Base-by-base conservation (phyloP, 2,888 invertebrate species). In the Cataglyphis rosenhaueri region DNA sequence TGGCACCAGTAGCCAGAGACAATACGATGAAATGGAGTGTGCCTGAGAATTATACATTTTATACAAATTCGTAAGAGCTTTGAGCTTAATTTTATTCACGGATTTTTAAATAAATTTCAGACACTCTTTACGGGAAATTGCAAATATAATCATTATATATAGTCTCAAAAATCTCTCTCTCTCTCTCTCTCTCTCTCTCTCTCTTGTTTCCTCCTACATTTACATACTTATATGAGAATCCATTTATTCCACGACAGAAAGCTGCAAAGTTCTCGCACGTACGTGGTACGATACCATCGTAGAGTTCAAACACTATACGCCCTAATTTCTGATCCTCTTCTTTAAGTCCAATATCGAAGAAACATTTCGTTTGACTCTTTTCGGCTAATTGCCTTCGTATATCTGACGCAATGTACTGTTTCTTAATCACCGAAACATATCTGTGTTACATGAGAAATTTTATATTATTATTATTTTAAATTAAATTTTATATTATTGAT, bases 201-300 rank as follows among this genome's bases (percentile, higher is more conserved):
- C 98, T 98, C 98, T 98, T 93, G 98, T 29, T 29, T 29, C 29
- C 29, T 29, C 0, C 2, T 29, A 29, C 29, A 29, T 29, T 62
- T 92, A 94, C 4, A 21, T 15, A 78, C 91, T 92, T 93, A 88
- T 94, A 95, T 21, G 94, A 94, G 52, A 94, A 89, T 64, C 93
- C 93, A 59, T 92, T 86, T 18, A 83, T 82, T 29, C 94, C 94
- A 61, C 81, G 84, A 84, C 95, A 95, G 38, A 95, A 90, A 32
- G 92, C 88, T 68, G 91, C 85, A 59, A 95, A 95, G 89, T 95
- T 95, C 65, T 92, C 92, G 48, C 94, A 94, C 0, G 93, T 94
- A 70, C 84, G 90, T 2, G 95, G 95, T 21, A 92, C 94, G 25
- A 92, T 85, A 82, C 93, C 94, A 9, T 88, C 86, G 78, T 94